A percentile compares a stretch with the other conserved stretches of the same genome.
These are phyloP conservation scores for Alloplasta piceator DNA, from an alignment of 2,888 invertebrate genomes.

Conservation along the genomic window DNA sequence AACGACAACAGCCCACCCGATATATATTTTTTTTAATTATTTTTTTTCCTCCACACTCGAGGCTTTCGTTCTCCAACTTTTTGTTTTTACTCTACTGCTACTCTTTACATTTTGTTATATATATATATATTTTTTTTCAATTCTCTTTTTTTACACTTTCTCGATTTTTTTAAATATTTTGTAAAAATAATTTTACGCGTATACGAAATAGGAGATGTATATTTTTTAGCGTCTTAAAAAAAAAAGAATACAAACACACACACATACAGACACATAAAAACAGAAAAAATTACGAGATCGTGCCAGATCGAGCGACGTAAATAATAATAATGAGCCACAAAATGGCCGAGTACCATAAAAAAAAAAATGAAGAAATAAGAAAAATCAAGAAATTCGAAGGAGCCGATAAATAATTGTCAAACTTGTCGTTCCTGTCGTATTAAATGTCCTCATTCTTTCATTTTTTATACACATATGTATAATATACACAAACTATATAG, in stretches of 20 bases:
- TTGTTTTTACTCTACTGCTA: constrained; percentile 43
- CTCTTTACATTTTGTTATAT: constrained; percentile 42
- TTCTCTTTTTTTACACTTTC: constrained; percentile 49
- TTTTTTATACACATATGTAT: constrained; percentile 67
- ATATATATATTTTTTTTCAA: constrained; percentile 38
- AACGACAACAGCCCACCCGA: constrained; percentile 43
- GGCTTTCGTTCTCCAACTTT: constrained; percentile 41
- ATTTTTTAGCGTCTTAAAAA: constrained; percentile 48
- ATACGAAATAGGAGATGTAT: constrained; percentile 60
- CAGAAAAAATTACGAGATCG: constrained; percentile 25
- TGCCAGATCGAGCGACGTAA: constrained; percentile 62
- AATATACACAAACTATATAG: constrained; percentile 44
- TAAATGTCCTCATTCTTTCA: constrained; percentile 51
- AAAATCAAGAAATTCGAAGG: constrained; percentile 23
- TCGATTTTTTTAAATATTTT: constrained; percentile 48
- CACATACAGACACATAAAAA: too few relatives aligned
- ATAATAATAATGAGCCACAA: constrained; percentile 32
- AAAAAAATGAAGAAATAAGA: constrained; percentile 9
- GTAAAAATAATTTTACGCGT: constrained; percentile 63
- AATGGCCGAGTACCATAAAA: constrained; percentile 55
- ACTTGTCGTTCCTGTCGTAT: constrained; percentile 63
- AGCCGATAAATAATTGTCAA: constrained; percentile 51
- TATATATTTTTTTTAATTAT: constrained; percentile 3
- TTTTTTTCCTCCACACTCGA: constrained; percentile 35
- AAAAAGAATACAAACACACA: constrained; percentile 5